Conservation (phyloP, 2,888 invertebrate genomes). For the Dynastes tityus region DNA sequence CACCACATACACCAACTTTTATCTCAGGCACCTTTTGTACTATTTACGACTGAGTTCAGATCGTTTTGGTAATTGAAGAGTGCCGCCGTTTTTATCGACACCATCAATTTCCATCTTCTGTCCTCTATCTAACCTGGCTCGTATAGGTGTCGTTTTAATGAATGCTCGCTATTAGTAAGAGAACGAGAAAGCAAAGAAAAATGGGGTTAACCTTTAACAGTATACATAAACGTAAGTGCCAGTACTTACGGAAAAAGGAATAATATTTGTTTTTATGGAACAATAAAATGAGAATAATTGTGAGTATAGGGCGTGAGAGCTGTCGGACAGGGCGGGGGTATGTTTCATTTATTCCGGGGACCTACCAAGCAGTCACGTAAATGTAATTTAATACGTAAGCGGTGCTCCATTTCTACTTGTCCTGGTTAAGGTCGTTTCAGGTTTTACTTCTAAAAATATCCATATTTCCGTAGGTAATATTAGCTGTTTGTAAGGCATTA, state of each 20-base stretch:
- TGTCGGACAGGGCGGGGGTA: conserved; percentile 5
- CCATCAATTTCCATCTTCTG: conserved; percentile 27
- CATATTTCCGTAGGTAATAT: conserved; percentile 2
- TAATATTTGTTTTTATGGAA: conserved; percentile 40
- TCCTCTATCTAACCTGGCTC: conserved; percentile 12
- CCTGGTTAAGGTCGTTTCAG: conserved; percentile 15
- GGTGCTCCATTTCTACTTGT: conserved; percentile 28
- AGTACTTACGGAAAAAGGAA: conserved; percentile 36
- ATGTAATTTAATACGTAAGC: conserved; percentile 29
- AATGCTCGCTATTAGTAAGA: conserved; percentile 10
- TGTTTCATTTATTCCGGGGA: conserved; percentile 26
- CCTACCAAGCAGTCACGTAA: conserved; percentile 35
- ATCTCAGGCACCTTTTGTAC: conserved; percentile 32
- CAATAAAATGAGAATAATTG: conserved; percentile 36
- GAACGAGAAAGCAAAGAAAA: conserved; percentile 24
- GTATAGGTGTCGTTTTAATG: conserved; percentile 19
- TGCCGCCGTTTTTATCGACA: conserved; percentile 40
- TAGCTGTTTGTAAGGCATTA: not conserved
- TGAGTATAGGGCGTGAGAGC: conserved; percentile 23
- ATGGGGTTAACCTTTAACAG: conserved; percentile 31
- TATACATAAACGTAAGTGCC: conserved; percentile 28
- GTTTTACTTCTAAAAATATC: conserved; percentile 30
- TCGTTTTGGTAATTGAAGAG: conserved; percentile 42
- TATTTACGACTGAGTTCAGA: conserved; percentile 34
- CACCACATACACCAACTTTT: conserved; percentile 22